Base-by-base conservation (phyloP, 1,140 invertebrate species). In the Drosophila nasuta region DNA sequence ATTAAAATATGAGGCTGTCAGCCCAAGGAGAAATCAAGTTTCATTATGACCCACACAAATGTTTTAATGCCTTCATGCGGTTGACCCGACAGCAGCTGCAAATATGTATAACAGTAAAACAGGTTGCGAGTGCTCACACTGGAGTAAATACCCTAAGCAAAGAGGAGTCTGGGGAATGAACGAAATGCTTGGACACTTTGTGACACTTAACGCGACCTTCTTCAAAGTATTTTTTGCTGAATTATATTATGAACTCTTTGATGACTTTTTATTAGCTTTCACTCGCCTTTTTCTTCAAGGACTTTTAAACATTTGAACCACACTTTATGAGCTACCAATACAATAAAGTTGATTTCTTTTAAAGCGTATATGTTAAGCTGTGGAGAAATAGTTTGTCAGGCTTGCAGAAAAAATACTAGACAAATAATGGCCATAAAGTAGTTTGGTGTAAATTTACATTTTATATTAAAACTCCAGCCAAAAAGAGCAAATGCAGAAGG, bases 371-470 rank as follows among this genome's bases (percentile, higher is more conserved):
- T 38, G 35, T 38, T 8, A 38, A 38, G 13, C 49, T 6, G 7
- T 3, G 30, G 15, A 35, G 11, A 13, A 30, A 52, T 20, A 28
- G 5, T 41, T 35, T 54, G 20, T 5, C 6, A 3, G 51, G 28
- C n/a, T 35, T 33, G 51, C 6, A 35, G 28, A 56, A 58, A 54
- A 54, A 25, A 25, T 25, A 43, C 38, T 20, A 66, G 15, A 51
- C 38, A 69, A 60, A 52, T 60, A 70, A 70, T 57, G 56, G 46
- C 46, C 66, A 74, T 64, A 81, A 79, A 82, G 75, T 86, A 86
- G 82, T 78, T 85, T 86, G 65, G 45, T 70, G 65, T 83, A 81
- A 86, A 86, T 86, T 86, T 86, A 87, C 82, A 86, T 87, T 86
- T 86, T 82, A 87, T 81, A 86, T 86, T 81, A 86, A 87, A 79